Percentiles rank a stretch among this genome's conserved stretches.
Evolutionary conservation across 2,113 vertebrate species (phyloP).

Genomic region (Sapayoa aenigma): DNA sequence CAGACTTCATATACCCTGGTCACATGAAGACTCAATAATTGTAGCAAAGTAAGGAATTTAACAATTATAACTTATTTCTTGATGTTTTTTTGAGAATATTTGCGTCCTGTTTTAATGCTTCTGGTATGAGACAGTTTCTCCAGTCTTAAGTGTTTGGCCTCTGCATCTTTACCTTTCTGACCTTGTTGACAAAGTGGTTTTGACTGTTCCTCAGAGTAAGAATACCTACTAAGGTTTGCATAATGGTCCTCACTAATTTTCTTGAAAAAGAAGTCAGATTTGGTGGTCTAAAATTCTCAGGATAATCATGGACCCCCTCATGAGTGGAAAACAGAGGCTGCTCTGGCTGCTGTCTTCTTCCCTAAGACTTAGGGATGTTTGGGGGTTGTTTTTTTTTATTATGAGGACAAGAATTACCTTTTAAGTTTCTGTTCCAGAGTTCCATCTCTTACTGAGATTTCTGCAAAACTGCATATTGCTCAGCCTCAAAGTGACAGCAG

Average conservation of each 20-base stretch:
- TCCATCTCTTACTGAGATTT: slow-evolving; percentile 85
- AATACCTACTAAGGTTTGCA: neutral
- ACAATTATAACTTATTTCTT: neutral
- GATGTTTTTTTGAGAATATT: neutral
- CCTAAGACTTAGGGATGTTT: neutral
- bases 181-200: neutral
- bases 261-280: neutral
- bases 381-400: neutral
- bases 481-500: slow-evolving; percentile 78
- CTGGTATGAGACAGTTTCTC: neutral
- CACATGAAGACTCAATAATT: slow-evolving; percentile 86
- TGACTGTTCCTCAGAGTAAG: neutral
- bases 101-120: neutral
- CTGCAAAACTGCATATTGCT: slow-evolving; percentile 88
- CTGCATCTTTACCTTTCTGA: neutral
- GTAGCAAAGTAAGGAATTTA: slow-evolving; percentile 79
- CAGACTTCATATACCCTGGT: slow-evolving; percentile 90
- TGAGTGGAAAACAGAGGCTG: neutral
- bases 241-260: neutral
- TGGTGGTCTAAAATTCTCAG: neutral
- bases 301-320: neutral
- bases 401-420: neutral
- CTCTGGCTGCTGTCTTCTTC: neutral
- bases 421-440: slow-evolving; percentile 67
- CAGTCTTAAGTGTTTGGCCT: neutral